These are phyloP conservation scores for Vulpes ferrilata DNA, from an alignment of 2,113 vertebrate species.

Conservation along the genomic window DNA sequence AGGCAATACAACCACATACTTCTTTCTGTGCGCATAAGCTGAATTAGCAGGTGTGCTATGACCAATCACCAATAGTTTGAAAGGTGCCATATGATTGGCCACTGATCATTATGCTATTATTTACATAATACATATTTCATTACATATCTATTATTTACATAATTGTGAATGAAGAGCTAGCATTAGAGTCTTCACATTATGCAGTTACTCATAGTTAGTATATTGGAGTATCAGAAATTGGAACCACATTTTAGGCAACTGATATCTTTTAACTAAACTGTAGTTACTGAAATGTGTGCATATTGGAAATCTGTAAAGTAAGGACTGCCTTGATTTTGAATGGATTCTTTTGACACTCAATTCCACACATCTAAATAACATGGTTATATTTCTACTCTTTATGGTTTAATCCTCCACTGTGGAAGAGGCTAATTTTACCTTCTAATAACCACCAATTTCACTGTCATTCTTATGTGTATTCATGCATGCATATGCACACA, in stretches of 20 bases:
- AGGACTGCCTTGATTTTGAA: background rate
- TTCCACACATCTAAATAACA: background rate
- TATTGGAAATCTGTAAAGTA: background rate
- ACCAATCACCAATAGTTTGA: background rate
- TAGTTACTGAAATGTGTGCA: background rate
- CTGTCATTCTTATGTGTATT: rapidly evolving
- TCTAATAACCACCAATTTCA: background rate
- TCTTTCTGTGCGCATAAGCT: background rate
- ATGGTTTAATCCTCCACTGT: background rate
- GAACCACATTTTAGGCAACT: background rate
- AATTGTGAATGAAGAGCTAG: background rate
- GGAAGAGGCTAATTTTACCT: background rate
- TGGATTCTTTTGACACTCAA: background rate
- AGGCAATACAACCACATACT: background rate
- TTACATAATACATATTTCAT: background rate
- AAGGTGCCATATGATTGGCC: background rate
- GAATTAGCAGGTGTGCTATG: background rate
- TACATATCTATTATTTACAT: background rate
- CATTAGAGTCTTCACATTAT: background rate
- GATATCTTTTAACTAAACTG: background rate
- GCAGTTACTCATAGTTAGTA: background rate
- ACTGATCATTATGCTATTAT: background rate
- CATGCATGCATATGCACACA: too few species aligned
- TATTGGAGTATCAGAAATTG: background rate
- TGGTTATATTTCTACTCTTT: background rate